Conservation (phyloP, 1,140 invertebrate species). For the Metopolophium dirhodum region DNA sequence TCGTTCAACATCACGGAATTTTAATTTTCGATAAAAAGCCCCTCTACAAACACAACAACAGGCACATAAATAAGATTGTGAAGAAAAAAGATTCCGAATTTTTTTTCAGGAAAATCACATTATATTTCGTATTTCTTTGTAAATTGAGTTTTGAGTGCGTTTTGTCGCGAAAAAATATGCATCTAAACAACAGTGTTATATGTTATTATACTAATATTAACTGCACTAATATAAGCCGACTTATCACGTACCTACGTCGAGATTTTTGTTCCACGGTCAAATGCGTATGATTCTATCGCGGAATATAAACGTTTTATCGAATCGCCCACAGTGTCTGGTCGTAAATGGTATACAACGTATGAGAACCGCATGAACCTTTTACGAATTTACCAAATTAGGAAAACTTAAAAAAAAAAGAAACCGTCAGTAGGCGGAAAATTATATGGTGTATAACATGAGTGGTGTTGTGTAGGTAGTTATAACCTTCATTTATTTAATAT, state of each 20-base stretch:
- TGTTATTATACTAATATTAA: not conserved
- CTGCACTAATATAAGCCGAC: not conserved
- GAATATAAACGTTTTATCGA: not conserved
- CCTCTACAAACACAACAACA: not conserved
- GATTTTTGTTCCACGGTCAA: not conserved
- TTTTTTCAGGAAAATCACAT: not conserved
- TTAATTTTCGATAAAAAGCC: not conserved
- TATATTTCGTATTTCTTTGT: not conserved
- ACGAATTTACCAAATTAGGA: constrained; percentile 49
- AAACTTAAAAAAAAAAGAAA: not conserved
- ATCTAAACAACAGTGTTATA: not conserved
- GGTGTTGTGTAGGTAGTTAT: constrained; percentile 1
- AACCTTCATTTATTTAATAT: constrained; percentile 32
- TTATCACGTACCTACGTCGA: not conserved
- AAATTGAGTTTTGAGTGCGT: not conserved
- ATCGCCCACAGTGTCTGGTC: constrained; percentile 35
- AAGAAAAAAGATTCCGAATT: no score
- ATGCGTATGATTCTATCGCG: not conserved
- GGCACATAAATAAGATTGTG: not conserved
- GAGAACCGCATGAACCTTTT: not conserved
- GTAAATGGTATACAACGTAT: not conserved
- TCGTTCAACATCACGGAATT: not conserved
- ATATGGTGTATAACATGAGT: not conserved
- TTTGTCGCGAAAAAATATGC: not conserved
- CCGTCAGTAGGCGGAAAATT: constrained; percentile 45